phyloP scores from a whole-genome alignment of 2,113 vertebrate species.

The Ifrita kowaldi region DNA sequence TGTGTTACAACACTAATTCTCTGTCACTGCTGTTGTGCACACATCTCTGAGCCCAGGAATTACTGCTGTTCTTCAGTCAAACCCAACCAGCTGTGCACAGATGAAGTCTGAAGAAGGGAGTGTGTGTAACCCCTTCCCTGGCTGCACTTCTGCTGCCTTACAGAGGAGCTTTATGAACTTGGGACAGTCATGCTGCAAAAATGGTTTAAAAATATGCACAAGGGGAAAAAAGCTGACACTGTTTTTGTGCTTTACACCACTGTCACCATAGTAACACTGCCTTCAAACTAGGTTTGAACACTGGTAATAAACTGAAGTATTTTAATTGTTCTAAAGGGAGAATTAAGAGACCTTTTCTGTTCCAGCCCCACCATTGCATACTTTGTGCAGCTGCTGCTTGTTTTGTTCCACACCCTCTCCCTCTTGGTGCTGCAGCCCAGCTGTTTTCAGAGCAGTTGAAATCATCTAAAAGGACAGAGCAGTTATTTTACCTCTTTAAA shows the following conservation, averaged over 20 bases:
- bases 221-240: neutral
- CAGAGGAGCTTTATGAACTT: neutral
- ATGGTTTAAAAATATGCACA: neutral
- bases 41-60: neutral
- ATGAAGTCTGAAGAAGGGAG: neutral
- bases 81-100: neutral
- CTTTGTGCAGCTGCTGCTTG: conserved; percentile 20
- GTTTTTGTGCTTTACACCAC: neutral
- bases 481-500: neutral
- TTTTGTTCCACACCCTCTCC: conserved; percentile 15
- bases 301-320: neutral
- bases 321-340: conserved; percentile 1
- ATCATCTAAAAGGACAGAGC: neutral
- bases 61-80: neutral
- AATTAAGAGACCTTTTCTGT: neutral
- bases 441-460: neutral
- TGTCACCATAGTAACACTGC: neutral
- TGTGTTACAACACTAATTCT: neutral
- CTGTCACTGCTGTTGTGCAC: neutral
- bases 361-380: neutral
- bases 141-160: neutral
- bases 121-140: neutral
- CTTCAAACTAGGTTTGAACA: neutral
- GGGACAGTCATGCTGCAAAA: neutral
- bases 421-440: neutral